Evolutionary conservation across 1,140 invertebrate genomes (phyloP), one percentile per base, ranked within the genome.

Genomic region (Nasonia giraulti): DNA sequence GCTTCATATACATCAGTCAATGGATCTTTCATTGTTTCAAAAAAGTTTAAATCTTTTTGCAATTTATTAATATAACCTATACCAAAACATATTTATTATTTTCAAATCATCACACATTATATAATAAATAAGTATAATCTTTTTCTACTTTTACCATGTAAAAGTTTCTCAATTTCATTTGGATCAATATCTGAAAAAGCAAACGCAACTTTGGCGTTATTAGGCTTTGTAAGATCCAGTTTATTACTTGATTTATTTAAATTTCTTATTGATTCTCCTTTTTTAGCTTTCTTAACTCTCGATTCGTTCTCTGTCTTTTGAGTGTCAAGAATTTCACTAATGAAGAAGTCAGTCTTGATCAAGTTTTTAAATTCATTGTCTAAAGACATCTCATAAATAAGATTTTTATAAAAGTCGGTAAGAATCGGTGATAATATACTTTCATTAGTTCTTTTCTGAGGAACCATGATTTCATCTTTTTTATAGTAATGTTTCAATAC

Each of bases 401-500:
- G 87, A 10, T 77, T 80, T 17, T 89, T 78, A 81, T 91, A 91
- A 83, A 91, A 92, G 77, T 89, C 78, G 12, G 87, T 75, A 11
- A 90, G 87, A 62, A 62, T 62, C 0, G 17, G 55, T 20, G 14
- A 62, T 50, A 86, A 62, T 50, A 86, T 75, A 77, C 55, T 71
- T 14, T 89, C 86, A 5, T 87, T 89, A 27, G 87, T 86, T 78
- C 87, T 68, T 73, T 88, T 88, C n/a, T 76, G 77, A 10, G 92
- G 91, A 37, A 92, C 79, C 14, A 91, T 79, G 79, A 92, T 87
- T 80, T 91, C 89, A 23, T 91, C 80, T 10, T 50, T 85, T 71
- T 81, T 50, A 75, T 91, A 92, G 82, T 91, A 91, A 83, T 89
- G 85, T 40, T 87, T 85, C 1, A 92, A 62, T 14, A 89, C 40